Evolutionary conservation across 2,888 invertebrate genomes (phyloP), one percentile per base, ranked within the genome.

Genomic region (Trilocha varians): DNA sequence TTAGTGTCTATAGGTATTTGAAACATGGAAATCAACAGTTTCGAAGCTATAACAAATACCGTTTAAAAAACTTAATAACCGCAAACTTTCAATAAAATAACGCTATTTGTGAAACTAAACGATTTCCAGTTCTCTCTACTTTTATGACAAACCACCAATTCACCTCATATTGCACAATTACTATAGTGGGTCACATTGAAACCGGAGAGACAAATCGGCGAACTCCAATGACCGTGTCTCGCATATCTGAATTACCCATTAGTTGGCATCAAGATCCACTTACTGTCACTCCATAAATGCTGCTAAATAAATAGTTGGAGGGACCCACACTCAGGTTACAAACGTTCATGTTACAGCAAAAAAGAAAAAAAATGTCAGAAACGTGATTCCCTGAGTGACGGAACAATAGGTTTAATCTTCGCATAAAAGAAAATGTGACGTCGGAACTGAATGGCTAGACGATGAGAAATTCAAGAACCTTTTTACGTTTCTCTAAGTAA

Each of bases 331-430:
- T 79, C 77, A 58, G 62, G 73, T 78, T 75, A 65, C 78, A 49
- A n/a, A 52, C 57, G 57, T 55, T 72, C 71, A 44, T 46, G 58
- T 78, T 71, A 70, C 70, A 61, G 57, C 65, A 65, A 63, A 65
- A 71, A 71, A 69, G 74, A 72, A 63, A 71, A 69, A 75, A 72
- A 63, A 57, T 70, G 71, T 71, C 67, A 69, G 80, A 73, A 78
- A 79, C 67, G 63, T 66, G 78, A 80, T 69, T 71, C 76, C 55
- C 57, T 70, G 72, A 71, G 70, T 77, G 76, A 74, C 78, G 66
- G 70, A 67, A 78, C 76, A 80, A 79, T 77, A 67, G 68, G 65
- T 76, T 78, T 79, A 78, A 78, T 80, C 74, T 78, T 67, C 70
- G 64, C 65, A 63, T 59, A 55, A 65, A 62, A 57, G 65, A 70